Base-by-base conservation (phyloP, 2,888 invertebrate species). In the Philopedon plagiatum region DNA sequence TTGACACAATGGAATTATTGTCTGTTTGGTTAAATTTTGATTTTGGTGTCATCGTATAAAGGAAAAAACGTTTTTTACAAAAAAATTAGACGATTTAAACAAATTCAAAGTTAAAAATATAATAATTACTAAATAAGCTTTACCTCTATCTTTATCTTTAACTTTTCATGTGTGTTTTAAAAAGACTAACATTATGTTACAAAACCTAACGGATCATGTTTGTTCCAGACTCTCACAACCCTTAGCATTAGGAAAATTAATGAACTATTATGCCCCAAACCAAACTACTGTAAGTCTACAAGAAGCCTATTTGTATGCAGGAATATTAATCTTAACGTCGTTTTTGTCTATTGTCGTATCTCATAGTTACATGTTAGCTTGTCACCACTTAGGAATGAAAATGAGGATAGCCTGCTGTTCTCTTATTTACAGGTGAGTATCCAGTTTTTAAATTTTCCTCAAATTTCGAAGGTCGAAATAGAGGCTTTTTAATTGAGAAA, bases 351-450 rank as follows among this genome's bases (percentile, higher is more conserved):
- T 94, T 15, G 87, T 96, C 4, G 73, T 81, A 3, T 76, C 73
- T 15, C 85, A 98, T 86, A 94, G 94, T 0, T 96, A 94, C 82
- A 95, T 97, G 91, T 91, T 96, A 88, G 92, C 91, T n/a, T 90
- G 94, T 15, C 88, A 93, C 58, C 92, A 94, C 80, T 71, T 81
- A 5, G 96, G 96, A 60, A 94, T 95, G 94, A 91, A 93, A 85
- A 89, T 94, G 82, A 87, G 96, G n/a, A 90, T 75, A 5, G 75
- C 75, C 11, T 75, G 75, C 62, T 74, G 75, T 29, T 75, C 75
- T n/a, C 62, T 75, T 11, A 75, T 75, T n/a, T 75, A 75, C 66
- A 70, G 74, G 74, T 74, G 15, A 39, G 65, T 73, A 61, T 32
- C 7, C 2, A 51, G 9, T 18, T 18, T 18, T 44, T 9, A 18